phyloP scores from a whole-genome alignment of 2,113 vertebrate species.

The Eulemur macaco region DNA sequence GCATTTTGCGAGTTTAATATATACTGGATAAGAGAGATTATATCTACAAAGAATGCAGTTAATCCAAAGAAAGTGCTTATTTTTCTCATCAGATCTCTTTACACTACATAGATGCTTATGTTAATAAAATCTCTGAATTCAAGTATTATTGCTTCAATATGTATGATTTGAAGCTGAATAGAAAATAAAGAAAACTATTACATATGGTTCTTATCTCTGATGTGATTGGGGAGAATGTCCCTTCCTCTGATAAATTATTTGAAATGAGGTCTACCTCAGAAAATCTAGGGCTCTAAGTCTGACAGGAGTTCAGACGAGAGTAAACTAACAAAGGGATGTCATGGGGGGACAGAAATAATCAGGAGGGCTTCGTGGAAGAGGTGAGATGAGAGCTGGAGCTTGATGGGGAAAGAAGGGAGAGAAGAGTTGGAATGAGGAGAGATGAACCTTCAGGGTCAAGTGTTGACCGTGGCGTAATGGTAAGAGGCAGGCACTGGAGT shows the following conservation, averaged over 20 bases:
- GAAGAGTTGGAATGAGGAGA: neutral
- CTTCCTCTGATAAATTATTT: neutral
- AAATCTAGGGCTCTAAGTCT: neutral
- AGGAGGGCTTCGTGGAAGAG: neutral
- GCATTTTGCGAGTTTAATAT: slow-evolving; percentile 28
- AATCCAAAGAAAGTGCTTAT: neutral
- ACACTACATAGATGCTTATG: neutral
- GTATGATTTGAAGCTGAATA: neutral
- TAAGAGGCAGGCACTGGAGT: neutral
- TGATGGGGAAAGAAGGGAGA: neutral
- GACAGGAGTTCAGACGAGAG: neutral
- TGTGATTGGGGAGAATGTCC: neutral
- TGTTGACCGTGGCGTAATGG: neutral
- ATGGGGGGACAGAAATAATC: neutral
- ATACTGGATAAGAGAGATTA: neutral
- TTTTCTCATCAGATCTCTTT: neutral
- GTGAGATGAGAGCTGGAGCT: neutral
- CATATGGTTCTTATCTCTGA: neutral
- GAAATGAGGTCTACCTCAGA: neutral
- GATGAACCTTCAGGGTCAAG: neutral
- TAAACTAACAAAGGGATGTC: neutral
- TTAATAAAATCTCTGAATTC: neutral
- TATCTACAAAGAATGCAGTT: neutral
- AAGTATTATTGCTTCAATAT: neutral
- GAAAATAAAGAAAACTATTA: neutral